A percentile compares a stretch with the other conserved stretches of the same genome.
Evolutionary conservation across 2,888 invertebrate genomes (phyloP).

Genomic region (Stenchaetothrips biformis): DNA sequence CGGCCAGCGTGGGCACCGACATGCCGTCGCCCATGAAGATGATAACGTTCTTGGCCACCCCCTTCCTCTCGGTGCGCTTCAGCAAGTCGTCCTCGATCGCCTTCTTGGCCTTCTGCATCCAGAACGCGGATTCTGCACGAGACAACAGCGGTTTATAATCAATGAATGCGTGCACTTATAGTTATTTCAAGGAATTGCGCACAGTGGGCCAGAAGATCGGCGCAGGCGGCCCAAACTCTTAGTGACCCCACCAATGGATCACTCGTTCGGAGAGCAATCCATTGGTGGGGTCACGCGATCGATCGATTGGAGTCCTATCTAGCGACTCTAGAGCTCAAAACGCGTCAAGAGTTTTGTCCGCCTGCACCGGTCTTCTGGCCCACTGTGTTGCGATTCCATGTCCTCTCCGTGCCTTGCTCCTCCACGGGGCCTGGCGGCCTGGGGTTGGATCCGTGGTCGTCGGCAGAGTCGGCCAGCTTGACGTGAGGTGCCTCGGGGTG

Average conservation of each 20-base stretch:
- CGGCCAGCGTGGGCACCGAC: slow-evolving; percentile 75
- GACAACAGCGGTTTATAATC: background rate
- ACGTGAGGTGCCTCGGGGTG: background rate
- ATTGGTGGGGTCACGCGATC: too few species aligned
- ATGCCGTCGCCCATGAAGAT: slow-evolving; percentile 84
- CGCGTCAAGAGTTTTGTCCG: background rate
- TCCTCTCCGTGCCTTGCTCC: background rate
- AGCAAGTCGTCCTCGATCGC: slow-evolving; percentile 26
- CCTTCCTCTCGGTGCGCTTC: slow-evolving; percentile 15
- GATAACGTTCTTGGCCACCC: slow-evolving; percentile 66
- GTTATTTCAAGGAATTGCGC: background rate
- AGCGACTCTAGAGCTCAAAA: background rate
- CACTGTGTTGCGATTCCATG: background rate
- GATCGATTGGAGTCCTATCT: too few species aligned
- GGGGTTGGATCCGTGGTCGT: background rate
- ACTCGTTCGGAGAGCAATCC: too few species aligned
- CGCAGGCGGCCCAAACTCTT: too few species aligned
- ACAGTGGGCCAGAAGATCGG: too few species aligned
- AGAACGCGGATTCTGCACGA: slow-evolving; percentile 32
- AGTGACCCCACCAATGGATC: too few species aligned
- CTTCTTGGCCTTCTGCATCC: slow-evolving; percentile 31
- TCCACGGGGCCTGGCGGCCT: background rate
- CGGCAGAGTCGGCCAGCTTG: background rate
- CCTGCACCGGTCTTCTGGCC: too few species aligned
- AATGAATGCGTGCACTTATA: background rate